Evolutionary conservation across 2,113 vertebrate genomes (phyloP).

Genomic region (Cottus gobio): DNA sequence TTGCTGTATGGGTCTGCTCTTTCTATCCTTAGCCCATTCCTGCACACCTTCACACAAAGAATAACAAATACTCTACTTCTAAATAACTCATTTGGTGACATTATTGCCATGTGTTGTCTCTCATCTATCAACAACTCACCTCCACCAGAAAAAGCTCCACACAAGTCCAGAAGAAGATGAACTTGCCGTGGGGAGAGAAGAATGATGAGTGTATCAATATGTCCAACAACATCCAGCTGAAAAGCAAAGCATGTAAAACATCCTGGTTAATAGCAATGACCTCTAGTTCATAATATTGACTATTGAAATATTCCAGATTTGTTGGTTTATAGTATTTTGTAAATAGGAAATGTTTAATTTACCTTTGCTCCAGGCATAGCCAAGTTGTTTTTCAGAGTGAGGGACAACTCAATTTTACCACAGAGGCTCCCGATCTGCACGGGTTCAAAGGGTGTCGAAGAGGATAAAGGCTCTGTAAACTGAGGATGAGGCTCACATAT

Average conservation of each 20-base stretch:
- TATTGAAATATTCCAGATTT: neutral
- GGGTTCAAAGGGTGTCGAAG: slow-evolving; percentile 87
- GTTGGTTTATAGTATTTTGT: neutral
- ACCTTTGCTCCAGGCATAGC: slow-evolving; percentile 95
- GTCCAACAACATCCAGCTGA: slow-evolving; percentile 94
- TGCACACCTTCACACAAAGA: slow-evolving; percentile 82
- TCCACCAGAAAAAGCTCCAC: slow-evolving; percentile 92
- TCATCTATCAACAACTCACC: slow-evolving; percentile 77
- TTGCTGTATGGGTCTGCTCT: slow-evolving; percentile 95
- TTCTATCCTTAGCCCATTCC: slow-evolving; percentile 91
- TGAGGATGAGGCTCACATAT: slow-evolving; percentile 97
- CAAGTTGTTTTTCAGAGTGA: slow-evolving; percentile 95
- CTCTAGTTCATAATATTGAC: neutral
- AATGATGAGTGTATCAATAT: slow-evolving; percentile 90
- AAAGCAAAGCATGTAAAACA: slow-evolving; percentile 42
- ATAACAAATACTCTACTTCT: neutral
- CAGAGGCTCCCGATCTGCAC: slow-evolving; percentile 91
- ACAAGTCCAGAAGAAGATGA: slow-evolving; percentile 93
- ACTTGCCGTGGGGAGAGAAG: slow-evolving; percentile 96
- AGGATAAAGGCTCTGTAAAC: slow-evolving; percentile 90
- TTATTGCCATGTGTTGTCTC: neutral
- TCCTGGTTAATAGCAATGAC: neutral
- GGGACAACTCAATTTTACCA: slow-evolving; percentile 90
- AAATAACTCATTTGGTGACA: neutral
- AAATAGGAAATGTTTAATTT: neutral